Evolutionary conservation across 2,113 vertebrate species (phyloP).

Genomic region (Engraulis encrasicolus): DNA sequence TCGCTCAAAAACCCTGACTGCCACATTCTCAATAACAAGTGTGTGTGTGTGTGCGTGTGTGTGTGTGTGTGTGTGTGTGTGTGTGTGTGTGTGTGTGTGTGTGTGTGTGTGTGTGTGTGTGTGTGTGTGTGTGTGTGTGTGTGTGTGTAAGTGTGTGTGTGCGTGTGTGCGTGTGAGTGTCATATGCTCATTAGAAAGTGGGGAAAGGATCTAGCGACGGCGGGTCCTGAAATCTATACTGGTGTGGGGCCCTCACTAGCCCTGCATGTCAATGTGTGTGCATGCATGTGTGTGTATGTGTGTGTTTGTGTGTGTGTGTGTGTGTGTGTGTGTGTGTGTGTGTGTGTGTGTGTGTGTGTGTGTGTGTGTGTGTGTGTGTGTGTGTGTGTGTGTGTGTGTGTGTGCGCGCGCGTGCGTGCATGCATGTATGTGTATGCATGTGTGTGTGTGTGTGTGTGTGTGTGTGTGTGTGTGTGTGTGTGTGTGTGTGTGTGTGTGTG

Average conservation of each 20-base stretch:
- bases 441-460: too few species aligned
- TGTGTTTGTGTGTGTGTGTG: not conserved
- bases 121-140: too few species aligned
- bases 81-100: too few species aligned
- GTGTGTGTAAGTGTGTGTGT: too few species aligned
- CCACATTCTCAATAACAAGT: not conserved
- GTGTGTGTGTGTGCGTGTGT: constrained; percentile 21
- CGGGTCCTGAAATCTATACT: not conserved
- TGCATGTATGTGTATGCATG: too few species aligned
- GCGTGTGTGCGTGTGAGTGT: too few species aligned
- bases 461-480: too few species aligned
- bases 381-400: constrained; percentile 40
- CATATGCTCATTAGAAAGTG: too few species aligned
- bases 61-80: not conserved
- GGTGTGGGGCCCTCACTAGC: not conserved
- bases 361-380: not conserved
- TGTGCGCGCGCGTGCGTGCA: too few species aligned
- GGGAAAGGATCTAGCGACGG: not conserved
- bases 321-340: not conserved
- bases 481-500: constrained; percentile 40
- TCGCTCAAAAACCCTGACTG: not conserved
- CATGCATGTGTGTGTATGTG: not conserved
- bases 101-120: too few species aligned
- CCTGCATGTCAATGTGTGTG: not conserved
- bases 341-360: not conserved